Evolutionary conservation across 2,113 vertebrate genomes (phyloP).

Genomic region (Campylomormyrus tamandua): DNA sequence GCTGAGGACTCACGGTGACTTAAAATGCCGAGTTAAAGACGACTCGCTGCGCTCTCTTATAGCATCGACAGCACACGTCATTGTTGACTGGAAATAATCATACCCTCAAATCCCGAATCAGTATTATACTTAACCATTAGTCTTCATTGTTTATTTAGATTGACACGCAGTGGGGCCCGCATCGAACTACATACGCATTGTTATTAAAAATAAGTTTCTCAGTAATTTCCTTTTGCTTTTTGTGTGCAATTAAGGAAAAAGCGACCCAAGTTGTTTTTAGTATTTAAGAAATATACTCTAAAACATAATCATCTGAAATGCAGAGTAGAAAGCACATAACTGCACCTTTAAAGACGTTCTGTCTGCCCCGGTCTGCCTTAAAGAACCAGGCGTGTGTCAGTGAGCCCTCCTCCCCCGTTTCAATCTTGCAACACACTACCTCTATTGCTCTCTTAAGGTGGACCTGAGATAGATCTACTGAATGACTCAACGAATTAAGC

Average conservation of each 20-base stretch:
- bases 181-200: neutral
- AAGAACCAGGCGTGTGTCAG: conserved; percentile 66
- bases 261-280: neutral
- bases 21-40: conserved; percentile 59
- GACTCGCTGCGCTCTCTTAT: conserved; percentile 17
- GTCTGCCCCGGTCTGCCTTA: conserved; percentile 70
- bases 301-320: neutral
- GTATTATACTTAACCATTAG: too few species aligned
- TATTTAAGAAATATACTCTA: neutral
- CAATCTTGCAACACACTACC: conserved; percentile 60
- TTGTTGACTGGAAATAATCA: neutral
- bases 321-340: conserved; percentile 22
- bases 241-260: neutral
- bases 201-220: neutral
- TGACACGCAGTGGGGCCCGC: neutral
- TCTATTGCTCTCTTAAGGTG: conserved; percentile 63
- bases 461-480: conserved; percentile 48
- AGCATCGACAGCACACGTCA: too few species aligned
- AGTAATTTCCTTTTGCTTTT: neutral
- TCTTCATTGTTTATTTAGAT: neutral
- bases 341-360: conserved; percentile 59
- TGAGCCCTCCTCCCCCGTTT: conserved; percentile 59
- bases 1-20: conserved; percentile 43
- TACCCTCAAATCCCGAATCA: neutral
- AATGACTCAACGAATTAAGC: neutral